Evolutionary conservation across 2,888 invertebrate genomes (phyloP).

Genomic region (Perizoma affinitatum): DNA sequence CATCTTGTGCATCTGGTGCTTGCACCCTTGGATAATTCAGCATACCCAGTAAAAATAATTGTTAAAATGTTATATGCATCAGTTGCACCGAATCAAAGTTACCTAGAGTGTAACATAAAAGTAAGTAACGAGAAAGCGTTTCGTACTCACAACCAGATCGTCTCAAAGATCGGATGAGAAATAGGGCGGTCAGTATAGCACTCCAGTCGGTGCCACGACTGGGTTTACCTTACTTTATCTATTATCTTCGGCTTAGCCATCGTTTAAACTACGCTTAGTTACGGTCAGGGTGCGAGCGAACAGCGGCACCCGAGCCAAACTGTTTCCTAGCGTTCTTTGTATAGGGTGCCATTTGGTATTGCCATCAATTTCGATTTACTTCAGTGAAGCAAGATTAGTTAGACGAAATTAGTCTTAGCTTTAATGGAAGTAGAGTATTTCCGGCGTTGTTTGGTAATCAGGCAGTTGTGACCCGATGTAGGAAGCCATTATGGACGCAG

Average conservation of each 20-base stretch:
- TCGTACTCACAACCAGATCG: not conserved
- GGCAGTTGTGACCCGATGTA: constrained; percentile 11
- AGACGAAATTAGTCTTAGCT: constrained; percentile 33
- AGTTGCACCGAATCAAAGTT: not conserved
- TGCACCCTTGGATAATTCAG: no score
- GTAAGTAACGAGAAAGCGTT: not conserved
- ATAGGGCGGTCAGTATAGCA: constrained; percentile 11
- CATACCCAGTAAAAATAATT: no score
- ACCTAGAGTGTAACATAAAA: not conserved
- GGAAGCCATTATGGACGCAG: not conserved
- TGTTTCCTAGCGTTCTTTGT: constrained; percentile 15
- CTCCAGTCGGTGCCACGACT: constrained; percentile 12
- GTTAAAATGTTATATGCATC: no score
- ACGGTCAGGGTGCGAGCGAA: constrained; percentile 28
- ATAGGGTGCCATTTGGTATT: constrained; percentile 24
- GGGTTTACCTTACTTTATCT: constrained; percentile 41
- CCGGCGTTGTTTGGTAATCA: constrained; percentile 17
- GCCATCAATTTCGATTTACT: constrained; percentile 29
- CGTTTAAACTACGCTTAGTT: constrained; percentile 37
- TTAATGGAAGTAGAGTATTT: constrained; percentile 24
- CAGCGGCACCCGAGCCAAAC: constrained; percentile 19
- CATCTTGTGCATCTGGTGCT: no score
- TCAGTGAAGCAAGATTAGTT: constrained; percentile 30
- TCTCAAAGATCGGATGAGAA: not conserved
- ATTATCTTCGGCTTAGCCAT: constrained; percentile 40